phyloP scores from a whole-genome alignment of 2,113 vertebrate species.

The Melanocharis versteri region DNA sequence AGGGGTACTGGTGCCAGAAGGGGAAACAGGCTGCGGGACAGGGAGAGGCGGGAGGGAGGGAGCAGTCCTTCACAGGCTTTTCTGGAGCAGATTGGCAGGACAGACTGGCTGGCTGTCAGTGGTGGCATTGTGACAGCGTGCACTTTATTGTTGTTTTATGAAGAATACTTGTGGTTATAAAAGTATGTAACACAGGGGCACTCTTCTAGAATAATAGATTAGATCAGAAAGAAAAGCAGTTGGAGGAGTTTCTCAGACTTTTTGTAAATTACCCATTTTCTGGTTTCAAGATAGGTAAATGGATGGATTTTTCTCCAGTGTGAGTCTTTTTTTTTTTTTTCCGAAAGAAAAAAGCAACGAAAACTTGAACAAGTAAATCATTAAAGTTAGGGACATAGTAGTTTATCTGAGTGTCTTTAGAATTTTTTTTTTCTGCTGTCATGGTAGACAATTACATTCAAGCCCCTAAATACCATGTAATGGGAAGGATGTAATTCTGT shows the following conservation, averaged over 20 bases:
- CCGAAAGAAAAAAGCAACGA: background rate
- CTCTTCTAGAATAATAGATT: constrained; percentile 11
- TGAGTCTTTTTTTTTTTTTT: background rate
- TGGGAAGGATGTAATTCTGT: background rate
- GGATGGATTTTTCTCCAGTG: background rate
- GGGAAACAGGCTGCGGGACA: background rate
- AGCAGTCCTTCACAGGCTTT: background rate
- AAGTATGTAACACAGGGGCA: background rate
- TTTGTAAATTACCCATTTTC: constrained; percentile 61
- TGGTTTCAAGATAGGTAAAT: constrained; percentile 30
- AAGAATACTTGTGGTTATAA: constrained; percentile 12
- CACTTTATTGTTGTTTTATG: constrained; percentile 37
- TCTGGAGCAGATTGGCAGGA: background rate
- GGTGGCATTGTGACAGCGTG: background rate
- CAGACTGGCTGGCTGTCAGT: background rate
- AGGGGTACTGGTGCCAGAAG: background rate
- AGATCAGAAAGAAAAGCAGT: background rate
- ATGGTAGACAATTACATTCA: background rate
- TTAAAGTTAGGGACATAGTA: background rate
- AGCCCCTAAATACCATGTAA: background rate
- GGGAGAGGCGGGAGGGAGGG: background rate
- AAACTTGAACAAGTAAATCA: background rate
- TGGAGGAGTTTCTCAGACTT: background rate
- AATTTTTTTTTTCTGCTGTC: background rate
- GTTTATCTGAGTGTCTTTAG: background rate